These are phyloP conservation scores for Drosophila carrolli DNA, from an alignment of 1,140 invertebrate species.

Conservation along the genomic window DNA sequence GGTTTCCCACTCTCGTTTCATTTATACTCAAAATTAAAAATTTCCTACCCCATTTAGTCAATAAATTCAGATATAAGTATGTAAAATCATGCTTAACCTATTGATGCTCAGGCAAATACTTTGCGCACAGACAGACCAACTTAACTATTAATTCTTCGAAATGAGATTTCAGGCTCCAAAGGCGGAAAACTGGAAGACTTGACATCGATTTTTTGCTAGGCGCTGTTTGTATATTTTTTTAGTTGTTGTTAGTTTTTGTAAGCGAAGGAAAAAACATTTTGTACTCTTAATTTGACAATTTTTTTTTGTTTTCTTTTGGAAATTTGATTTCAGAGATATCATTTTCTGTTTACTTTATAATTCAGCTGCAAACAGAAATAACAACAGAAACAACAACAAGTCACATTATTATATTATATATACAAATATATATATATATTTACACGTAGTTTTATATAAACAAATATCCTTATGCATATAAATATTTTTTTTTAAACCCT, in stretches of 20 bases:
- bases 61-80: conserved; percentile 9
- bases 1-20: background rate
- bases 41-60: background rate
- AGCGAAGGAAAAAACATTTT: conserved; percentile 34
- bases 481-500: conserved; percentile 32
- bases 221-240: conserved; percentile 60
- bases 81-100: conserved; percentile 18
- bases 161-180: conserved; percentile 34
- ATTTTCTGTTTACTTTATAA: background rate
- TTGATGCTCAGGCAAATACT: conserved; percentile 60
- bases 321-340: conserved; percentile 33
- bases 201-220: conserved; percentile 46
- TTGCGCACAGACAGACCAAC: conserved; percentile 56
- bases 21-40: conserved; percentile 22
- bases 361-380: conserved; percentile 19
- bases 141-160: conserved; percentile 4
- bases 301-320: conserved; percentile 25
- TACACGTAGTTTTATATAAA: conserved; percentile 15
- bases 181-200: conserved; percentile 46
- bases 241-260: conserved; percentile 79
- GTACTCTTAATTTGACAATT: conserved; percentile 7
- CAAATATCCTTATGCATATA: conserved; percentile 32
- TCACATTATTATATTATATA: conserved; percentile 56
- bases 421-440: conserved; percentile 7
- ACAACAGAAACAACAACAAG: conserved; percentile 66